phyloP scores from a whole-genome alignment of 2,113 vertebrate species.

The Octodon degus region DNA sequence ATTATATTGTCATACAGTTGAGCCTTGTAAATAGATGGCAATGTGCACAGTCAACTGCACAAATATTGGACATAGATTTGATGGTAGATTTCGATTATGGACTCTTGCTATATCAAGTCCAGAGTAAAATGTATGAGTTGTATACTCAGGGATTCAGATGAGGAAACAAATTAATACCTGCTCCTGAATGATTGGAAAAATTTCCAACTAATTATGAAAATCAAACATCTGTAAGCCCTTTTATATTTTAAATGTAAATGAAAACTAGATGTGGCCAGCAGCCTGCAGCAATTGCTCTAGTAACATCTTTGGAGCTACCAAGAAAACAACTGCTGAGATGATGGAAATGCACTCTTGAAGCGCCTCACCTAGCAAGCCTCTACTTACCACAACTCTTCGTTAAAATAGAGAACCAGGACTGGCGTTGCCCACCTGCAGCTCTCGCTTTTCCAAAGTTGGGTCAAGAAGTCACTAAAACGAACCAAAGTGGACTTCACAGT shows the following conservation, averaged over 20 bases:
- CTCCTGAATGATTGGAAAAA: neutral
- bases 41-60: constrained; percentile 36
- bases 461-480: constrained; percentile 60
- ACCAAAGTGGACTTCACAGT: neutral
- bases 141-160: constrained; percentile 43
- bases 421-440: neutral
- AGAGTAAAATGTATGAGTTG: neutral
- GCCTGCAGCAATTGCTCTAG: neutral
- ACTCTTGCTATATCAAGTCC: neutral
- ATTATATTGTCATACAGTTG: constrained; percentile 40
- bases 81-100: neutral
- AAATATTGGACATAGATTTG: constrained; percentile 73
- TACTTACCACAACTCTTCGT: neutral
- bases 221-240: constrained; percentile 14
- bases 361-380: neutral
- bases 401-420: neutral
- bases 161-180: constrained; percentile 14
- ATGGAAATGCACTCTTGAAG: neutral
- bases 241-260: neutral
- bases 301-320: neutral
- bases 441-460: constrained; percentile 19
- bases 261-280: neutral
- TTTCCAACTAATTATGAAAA: constrained; percentile 37
- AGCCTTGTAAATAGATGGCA: constrained; percentile 47
- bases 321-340: neutral